Conservation (phyloP, 2,888 invertebrate species). For the Gymnoscelis rufifasciata region DNA sequence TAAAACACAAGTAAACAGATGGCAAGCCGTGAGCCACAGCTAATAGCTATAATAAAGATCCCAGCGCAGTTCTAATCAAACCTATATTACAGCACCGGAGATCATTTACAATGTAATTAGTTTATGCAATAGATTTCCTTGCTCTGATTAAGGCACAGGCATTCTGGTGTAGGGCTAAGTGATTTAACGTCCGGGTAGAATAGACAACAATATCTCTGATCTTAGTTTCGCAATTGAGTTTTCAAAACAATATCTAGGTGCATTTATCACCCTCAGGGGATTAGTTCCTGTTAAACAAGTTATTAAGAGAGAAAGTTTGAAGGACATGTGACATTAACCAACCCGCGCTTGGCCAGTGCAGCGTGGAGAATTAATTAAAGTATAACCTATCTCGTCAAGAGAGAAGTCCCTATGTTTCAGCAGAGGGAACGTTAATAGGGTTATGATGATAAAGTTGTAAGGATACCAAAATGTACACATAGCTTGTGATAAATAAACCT, state of each 20-base stretch:
- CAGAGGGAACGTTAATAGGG: too few species aligned
- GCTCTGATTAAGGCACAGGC: constrained; percentile 22
- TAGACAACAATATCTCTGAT: constrained; percentile 1
- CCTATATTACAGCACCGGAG: constrained; percentile 10
- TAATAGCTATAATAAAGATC: constrained; percentile 3
- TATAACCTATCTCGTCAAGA: too few species aligned
- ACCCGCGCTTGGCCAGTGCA: too few species aligned
- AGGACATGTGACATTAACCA: too few species aligned
- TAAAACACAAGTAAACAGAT: background rate
- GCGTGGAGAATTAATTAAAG: too few species aligned
- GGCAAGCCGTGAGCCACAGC: background rate
- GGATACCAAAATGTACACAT: too few species aligned
- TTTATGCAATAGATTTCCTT: constrained; percentile 22
- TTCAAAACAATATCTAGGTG: background rate
- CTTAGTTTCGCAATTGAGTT: background rate
- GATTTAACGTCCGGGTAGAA: constrained; percentile 16
- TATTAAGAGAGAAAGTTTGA: too few species aligned
- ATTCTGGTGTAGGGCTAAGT: constrained; percentile 13
- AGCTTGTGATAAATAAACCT: too few species aligned
- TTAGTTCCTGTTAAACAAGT: too few species aligned
- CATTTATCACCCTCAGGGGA: background rate
- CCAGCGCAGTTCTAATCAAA: constrained; percentile 10
- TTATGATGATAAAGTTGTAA: too few species aligned
- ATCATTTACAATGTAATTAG: constrained; percentile 20
- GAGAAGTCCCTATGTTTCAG: too few species aligned